phyloP scores from a whole-genome alignment of 2,888 invertebrate species.

The Congeria kusceri region DNA sequence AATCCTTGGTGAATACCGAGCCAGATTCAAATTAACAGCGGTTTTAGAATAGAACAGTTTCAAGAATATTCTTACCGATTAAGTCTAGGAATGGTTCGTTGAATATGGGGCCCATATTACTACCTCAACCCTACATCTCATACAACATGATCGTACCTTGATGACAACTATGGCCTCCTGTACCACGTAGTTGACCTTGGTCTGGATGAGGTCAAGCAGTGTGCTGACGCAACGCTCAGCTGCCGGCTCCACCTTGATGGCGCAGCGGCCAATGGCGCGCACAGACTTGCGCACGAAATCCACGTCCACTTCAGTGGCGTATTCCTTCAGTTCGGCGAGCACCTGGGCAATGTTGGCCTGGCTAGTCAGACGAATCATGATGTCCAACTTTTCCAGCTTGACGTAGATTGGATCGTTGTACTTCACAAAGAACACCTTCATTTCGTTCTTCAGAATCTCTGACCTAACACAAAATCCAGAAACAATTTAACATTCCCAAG shows the following conservation, averaged over 20 bases:
- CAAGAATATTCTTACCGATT: too few species aligned
- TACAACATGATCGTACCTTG: slow-evolving; percentile 87
- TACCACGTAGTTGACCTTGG: slow-evolving; percentile 99
- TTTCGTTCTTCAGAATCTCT: slow-evolving; percentile 99
- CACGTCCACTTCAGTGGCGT: slow-evolving; percentile 99
- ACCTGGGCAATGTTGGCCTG: slow-evolving; percentile 98
- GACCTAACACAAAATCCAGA: slow-evolving; percentile 87
- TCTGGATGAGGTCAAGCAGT: slow-evolving; percentile 98
- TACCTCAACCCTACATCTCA: too few species aligned
- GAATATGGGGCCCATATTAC: too few species aligned
- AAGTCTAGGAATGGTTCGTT: too few species aligned
- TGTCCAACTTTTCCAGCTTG: slow-evolving; percentile 98
- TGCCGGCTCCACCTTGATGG: slow-evolving; percentile 98
- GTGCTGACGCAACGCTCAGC: slow-evolving; percentile 99
- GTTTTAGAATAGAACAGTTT: too few species aligned
- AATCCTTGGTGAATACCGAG: too few species aligned
- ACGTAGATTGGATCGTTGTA: slow-evolving; percentile 99
- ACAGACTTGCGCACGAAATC: slow-evolving; percentile 99
- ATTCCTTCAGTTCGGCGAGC: slow-evolving; percentile 97
- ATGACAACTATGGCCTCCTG: slow-evolving; percentile 99
- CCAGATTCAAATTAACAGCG: too few species aligned
- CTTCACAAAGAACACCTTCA: slow-evolving; percentile 99
- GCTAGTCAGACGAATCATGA: slow-evolving; percentile 99
- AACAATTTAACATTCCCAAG: too few species aligned
- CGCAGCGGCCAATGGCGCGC: slow-evolving; percentile 98